Evolutionary conservation across 2,797 vertebrate genomes (phyloP), one percentile per base, ranked within the genome.

Genomic region (Squalus acanthias): DNA sequence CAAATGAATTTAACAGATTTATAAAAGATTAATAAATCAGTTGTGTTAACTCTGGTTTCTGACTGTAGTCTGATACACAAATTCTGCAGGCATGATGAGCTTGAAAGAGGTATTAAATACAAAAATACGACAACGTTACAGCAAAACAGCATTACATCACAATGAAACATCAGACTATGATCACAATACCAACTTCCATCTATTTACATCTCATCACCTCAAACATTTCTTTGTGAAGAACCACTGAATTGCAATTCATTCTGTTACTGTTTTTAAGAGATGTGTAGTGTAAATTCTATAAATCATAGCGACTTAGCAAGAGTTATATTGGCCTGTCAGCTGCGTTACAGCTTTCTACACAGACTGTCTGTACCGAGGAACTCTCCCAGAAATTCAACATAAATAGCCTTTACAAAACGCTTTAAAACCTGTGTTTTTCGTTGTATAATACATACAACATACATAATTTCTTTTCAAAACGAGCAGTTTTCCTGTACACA

Each of bases 331-430:
- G 95, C 96, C 96, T 96, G 97, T 97, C 17, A 96, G 96, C 96
- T 97, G 96, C 96, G 46, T 96, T 96, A 97, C 97, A 97, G 97
- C 97, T 74, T 57, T 95, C 70, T 33, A 97, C 46, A 97, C 97
- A 97, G 96, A 96, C 97, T 96, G 96, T 97, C 97, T 96, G 96
- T 97, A 97, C 97, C 97, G 97, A 97, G 96, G 97, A 96, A 97
- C 96, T 96, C 96, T 97, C 97, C 98, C 96, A 97, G 97, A 97
- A 97, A 97, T 96, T 96, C 97, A 97, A 97, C 97, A 98, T 98
- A 98, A 98, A 98, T 98, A 98, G 97, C 96, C 97, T 97, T 97
- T 97, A 97, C 97, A 98, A 97, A 97, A 97, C 96, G 97, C 96
- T 96, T 96, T 91, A 96, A 97, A 97, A 97, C 96, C 95, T 97